phyloP scores from a whole-genome alignment of 1,140 invertebrate species.

The Scaptomyza graminum region DNA sequence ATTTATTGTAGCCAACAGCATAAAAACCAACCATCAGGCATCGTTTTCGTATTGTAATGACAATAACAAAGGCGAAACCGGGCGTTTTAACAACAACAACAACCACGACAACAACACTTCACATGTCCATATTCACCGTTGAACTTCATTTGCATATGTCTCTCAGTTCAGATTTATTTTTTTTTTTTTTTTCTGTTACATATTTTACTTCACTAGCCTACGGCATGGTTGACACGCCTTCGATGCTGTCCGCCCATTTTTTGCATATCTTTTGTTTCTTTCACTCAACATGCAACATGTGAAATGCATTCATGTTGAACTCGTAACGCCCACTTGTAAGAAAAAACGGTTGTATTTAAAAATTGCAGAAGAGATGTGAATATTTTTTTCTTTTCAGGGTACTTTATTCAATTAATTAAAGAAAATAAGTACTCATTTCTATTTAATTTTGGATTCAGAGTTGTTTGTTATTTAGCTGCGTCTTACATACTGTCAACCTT shows the following conservation, averaged over 20 bases:
- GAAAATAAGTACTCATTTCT: no score
- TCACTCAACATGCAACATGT: constrained; percentile 31
- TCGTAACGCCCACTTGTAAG: constrained; percentile 6
- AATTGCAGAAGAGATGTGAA: background rate
- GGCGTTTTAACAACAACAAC: background rate
- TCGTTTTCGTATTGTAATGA: constrained; percentile 18
- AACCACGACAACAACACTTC: constrained; percentile 4
- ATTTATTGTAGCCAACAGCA: constrained; percentile 14
- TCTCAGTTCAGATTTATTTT: constrained; percentile 4
- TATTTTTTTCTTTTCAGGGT: background rate
- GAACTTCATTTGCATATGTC: constrained; percentile 41
- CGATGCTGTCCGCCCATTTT: constrained; percentile 22
- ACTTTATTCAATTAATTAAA: background rate
- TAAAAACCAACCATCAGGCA: background rate
- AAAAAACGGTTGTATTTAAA: background rate
- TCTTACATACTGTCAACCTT: no score
- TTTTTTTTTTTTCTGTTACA: background rate
- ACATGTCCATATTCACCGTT: constrained; percentile 21
- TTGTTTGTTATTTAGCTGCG: no score
- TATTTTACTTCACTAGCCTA: constrained; percentile 2
- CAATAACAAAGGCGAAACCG: constrained; percentile 19
- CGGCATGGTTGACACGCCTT: constrained; percentile 6
- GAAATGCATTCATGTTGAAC: constrained; percentile 20
- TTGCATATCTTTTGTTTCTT: constrained; percentile 3
- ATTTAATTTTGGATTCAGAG: no score